Conservation (phyloP, 2,888 invertebrate genomes). For the Cylindroiulus punctatus region DNA sequence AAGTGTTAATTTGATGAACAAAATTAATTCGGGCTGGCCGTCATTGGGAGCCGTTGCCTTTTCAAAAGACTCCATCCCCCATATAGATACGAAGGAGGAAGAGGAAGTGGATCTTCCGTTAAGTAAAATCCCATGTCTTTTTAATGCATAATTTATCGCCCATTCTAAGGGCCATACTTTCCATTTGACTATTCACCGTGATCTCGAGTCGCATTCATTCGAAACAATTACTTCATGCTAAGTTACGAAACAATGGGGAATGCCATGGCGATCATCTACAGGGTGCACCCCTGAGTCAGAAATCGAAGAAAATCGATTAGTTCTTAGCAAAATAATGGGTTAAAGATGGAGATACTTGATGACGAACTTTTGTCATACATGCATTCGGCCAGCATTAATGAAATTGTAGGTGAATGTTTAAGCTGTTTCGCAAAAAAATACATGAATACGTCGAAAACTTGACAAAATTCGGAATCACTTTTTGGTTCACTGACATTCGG, state of each 20-base stretch:
- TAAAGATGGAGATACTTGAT: too few relatives aligned
- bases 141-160: conserved; percentile 11
- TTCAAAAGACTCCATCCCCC: neutral
- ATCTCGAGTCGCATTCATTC: neutral
- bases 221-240: conserved; percentile 3
- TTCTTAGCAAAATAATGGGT: too few relatives aligned
- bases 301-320: too few relatives aligned
- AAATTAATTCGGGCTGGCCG: conserved; percentile 37
- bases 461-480: too few relatives aligned
- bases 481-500: too few relatives aligned
- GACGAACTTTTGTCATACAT: too few relatives aligned
- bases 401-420: too few relatives aligned
- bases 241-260: conserved; percentile 2
- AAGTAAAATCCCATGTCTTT: conserved; percentile 6
- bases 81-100: neutral
- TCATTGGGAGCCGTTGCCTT: conserved; percentile 23
- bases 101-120: conserved; percentile 3
- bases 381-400: too few relatives aligned
- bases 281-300: neutral
- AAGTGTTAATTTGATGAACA: conserved; percentile 38
- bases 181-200: neutral
- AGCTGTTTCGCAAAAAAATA: too few relatives aligned
- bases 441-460: too few relatives aligned
- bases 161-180: neutral
- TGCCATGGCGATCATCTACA: neutral